Evolutionary conservation across 2,113 vertebrate genomes (phyloP).

Genomic region (Zootoca vivipara): DNA sequence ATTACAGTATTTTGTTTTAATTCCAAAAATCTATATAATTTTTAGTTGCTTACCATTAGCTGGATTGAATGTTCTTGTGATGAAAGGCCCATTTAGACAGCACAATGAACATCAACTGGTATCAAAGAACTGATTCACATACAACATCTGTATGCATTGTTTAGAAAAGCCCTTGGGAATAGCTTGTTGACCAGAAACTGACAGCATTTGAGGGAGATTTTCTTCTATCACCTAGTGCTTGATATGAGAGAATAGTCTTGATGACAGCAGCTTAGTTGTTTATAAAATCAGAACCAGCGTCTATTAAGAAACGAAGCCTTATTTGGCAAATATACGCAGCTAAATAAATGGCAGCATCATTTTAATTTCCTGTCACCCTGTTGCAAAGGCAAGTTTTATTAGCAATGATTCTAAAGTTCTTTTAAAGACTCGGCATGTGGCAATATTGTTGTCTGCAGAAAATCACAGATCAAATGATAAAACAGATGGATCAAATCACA

Average conservation of each 20-base stretch:
- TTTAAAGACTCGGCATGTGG: neutral
- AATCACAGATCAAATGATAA: constrained; percentile 24
- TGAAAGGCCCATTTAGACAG: constrained; percentile 22
- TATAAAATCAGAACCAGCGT: neutral
- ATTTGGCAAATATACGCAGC: neutral
- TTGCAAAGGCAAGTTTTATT: neutral
- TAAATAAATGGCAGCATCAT: constrained; percentile 20
- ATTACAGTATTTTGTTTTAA: neutral
- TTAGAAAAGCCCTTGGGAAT: neutral
- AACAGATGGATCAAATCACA: constrained; percentile 9
- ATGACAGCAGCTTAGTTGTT: neutral
- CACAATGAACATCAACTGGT: neutral
- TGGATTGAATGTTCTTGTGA: constrained; percentile 6
- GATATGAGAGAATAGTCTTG: constrained; percentile 4
- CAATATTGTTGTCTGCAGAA: constrained; percentile 9
- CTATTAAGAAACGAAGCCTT: neutral
- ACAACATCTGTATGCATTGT: neutral
- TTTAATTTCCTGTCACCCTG: neutral
- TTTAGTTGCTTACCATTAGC: constrained; percentile 13
- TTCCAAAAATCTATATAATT: neutral
- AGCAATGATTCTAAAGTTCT: neutral
- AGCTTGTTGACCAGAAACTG: neutral
- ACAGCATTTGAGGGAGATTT: constrained; percentile 3
- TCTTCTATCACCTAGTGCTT: neutral
- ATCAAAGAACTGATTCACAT: neutral